Evolutionary conservation across 2,888 invertebrate genomes (phyloP), one percentile per base, ranked within the genome.

Genomic region (Orthosia gracilis): DNA sequence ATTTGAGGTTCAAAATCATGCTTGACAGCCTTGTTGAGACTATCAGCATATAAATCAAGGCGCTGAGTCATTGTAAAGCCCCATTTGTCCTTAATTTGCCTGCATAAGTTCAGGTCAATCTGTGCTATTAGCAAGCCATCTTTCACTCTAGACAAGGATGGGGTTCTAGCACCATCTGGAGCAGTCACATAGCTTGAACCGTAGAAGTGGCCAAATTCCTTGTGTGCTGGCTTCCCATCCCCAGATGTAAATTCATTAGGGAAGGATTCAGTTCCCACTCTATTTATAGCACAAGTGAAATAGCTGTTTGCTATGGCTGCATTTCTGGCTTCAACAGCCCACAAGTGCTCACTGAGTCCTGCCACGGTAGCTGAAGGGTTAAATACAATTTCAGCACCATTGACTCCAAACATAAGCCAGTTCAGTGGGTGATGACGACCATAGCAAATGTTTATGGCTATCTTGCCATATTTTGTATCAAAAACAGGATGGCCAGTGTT

Each of bases 351-450:
- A 94, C 99, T 99, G 12, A 98, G 92, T 0, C 96, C 97, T 45
- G 97, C 97, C 49, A 97, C 98, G 88, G 99, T 99, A 2, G 99
- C 99, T n/a, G 99, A 99, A 9, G 99, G 99, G 94, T 99, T 99
- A 94, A 99, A 99, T 0, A 99, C 99, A 84, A 99, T 99, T 97
- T 99, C 99, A 2, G 99, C 99, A 5, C 99, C 99, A 95, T 99
- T 99, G 26, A 99, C 91, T 0, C 99, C 99, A 96, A 99, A 99
- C 98, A 99, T 99, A 95, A 99, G 97, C 99, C 99, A 99, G 93
- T 99, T 99, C 85, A 98, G 97, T 0, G 99, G 99, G 95, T 99
- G 99, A 94, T 99, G 99, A 9, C 99, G 97, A 0, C 99, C 99
- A 94, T 99, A 99, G 93, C 99, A 99, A 87, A 99, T 99, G 90